Base-by-base conservation (phyloP, 2,888 invertebrate species). In the Tipula unca region DNA sequence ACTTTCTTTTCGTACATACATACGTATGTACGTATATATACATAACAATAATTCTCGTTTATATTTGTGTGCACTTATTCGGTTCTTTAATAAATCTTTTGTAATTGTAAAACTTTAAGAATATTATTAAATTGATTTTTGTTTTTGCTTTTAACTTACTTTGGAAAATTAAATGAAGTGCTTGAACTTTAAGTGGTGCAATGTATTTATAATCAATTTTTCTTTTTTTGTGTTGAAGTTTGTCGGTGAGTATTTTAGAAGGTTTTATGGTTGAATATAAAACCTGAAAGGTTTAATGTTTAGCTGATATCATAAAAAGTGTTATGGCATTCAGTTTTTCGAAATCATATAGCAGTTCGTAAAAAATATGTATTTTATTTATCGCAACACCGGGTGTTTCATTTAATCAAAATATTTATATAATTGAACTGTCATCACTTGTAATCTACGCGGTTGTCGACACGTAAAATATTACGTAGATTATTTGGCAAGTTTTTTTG, bases 21-120 rank as follows among this genome's bases (percentile, higher is more conserved):
- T 48, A 48, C 48, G 10, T 4, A 48, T 17, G 3, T 5, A 69
- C 69, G 10, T 48, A 48, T 3, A 3, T 48, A 48, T 39, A 39
- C 39, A n/a, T 1, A 39, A 39, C 39, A 39, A 39, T 39, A 10
- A 10, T 39, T 10, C 39, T n/a, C 48, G n/a, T 48, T n/a, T 48
- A n/a, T 17, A 48, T n/a, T n/a, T 20, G 25, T 25, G 69, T 69
- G 1, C 8, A 25, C 69, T 69, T 69, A 69, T 20, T 69, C 69
- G 69, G 25, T 25, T 69, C 69, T 25, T 69, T 69, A 69, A 69
- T 69, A 69, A 69, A 69, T 69, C 69, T 69, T 69, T 69, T 25
- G 69, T 69, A 69, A 69, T 69, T 69, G 69, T 69, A 69, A 69
- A 69, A 69, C 69, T 69, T 69, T 69, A 83, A 83, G 35, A 32